phyloP scores from a whole-genome alignment of 2,113 vertebrate genomes.

The Lepus timidus region DNA sequence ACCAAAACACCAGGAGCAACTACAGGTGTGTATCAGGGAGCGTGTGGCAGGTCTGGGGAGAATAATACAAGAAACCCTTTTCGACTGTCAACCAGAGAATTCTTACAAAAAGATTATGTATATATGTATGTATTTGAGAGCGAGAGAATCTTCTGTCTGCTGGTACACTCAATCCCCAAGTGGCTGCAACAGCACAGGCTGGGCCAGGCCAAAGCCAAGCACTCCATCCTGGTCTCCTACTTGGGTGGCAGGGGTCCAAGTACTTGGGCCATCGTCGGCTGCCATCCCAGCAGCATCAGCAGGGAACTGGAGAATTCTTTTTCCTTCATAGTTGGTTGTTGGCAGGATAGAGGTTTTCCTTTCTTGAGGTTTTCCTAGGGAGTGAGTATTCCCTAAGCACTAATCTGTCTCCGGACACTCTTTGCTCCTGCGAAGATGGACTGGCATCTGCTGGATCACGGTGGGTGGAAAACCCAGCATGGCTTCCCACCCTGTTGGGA shows the following conservation, averaged over 20 bases:
- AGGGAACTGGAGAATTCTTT: too few relatives aligned
- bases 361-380: not conserved
- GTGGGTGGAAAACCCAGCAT: not conserved
- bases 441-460: not conserved
- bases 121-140: too few relatives aligned
- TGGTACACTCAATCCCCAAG: too few relatives aligned
- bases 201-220: too few relatives aligned
- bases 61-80: not conserved
- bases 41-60: not conserved
- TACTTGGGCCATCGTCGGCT: too few relatives aligned
- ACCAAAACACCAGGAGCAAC: not conserved
- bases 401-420: not conserved
- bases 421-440: not conserved
- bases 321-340: not conserved
- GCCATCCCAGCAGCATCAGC: too few relatives aligned
- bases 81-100: not conserved
- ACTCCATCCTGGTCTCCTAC: too few relatives aligned
- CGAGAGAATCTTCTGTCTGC: too few relatives aligned
- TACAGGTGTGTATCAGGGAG: not conserved
- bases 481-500: not conserved
- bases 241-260: too few relatives aligned
- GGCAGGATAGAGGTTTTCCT: not conserved
- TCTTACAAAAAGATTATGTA: too few relatives aligned
- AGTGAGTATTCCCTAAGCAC: not conserved
- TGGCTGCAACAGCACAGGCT: too few relatives aligned